Percentiles rank a stretch among this genome's conserved stretches.
These are phyloP conservation scores for Seriola rivoliana DNA, from an alignment of 2,113 vertebrate species.

Conservation along the genomic window DNA sequence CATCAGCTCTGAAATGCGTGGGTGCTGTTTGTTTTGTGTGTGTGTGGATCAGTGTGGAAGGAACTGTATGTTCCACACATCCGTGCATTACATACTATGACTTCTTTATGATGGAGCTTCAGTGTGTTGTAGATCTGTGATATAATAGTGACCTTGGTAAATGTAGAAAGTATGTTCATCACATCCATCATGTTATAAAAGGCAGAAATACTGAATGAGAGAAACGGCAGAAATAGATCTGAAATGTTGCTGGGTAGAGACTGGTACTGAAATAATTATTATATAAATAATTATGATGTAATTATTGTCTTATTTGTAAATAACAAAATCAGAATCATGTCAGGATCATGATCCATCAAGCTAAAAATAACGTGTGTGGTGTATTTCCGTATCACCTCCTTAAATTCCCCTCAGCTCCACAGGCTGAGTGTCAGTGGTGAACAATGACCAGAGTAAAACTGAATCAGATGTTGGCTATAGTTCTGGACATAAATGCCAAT, in stretches of 20 bases:
- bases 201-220: not conserved
- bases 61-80: slow-evolving; percentile 34
- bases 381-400: slow-evolving; percentile 18
- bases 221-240: not conserved
- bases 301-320: slow-evolving; percentile 29
- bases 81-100: slow-evolving; percentile 35
- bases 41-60: slow-evolving; percentile 34
- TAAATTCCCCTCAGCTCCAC: slow-evolving; percentile 7
- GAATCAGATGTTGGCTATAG: too few relatives aligned
- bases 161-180: not conserved
- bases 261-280: not conserved
- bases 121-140: not conserved
- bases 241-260: not conserved
- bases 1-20: slow-evolving; percentile 26
- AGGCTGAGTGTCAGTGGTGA: not conserved
- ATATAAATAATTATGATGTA: not conserved
- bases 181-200: too few relatives aligned
- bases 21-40: slow-evolving; percentile 17
- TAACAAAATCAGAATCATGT: slow-evolving; percentile 15
- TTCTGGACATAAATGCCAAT: too few relatives aligned
- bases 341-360: slow-evolving; percentile 18
- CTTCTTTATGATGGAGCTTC: not conserved
- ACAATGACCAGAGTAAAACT: slow-evolving; percentile 1
- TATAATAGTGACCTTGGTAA: not conserved
- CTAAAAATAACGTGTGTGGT: slow-evolving; percentile 37